These are phyloP conservation scores for Neomonachus schauinslandi DNA, from an alignment of 2,113 vertebrate genomes.

Conservation along the genomic window DNA sequence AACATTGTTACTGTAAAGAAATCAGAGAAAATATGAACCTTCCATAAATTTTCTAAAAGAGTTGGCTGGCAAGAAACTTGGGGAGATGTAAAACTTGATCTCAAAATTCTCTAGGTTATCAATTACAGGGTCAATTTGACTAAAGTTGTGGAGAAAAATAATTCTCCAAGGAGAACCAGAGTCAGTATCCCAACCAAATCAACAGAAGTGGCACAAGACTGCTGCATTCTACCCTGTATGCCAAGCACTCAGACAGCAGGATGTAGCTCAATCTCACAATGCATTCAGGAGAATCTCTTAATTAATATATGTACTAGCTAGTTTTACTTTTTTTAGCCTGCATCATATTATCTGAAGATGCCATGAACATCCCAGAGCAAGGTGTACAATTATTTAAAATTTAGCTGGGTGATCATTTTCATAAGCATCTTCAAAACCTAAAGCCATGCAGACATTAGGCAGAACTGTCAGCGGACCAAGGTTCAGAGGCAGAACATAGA, in stretches of 20 bases:
- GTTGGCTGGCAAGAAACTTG: neutral
- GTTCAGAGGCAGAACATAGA: too few relatives aligned
- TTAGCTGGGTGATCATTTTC: neutral
- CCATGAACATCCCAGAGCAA: neutral
- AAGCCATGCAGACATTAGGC: neutral
- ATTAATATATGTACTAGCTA: neutral
- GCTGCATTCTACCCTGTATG: fast-evolving
- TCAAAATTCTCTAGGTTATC: constrained; percentile 15
- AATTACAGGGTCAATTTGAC: neutral
- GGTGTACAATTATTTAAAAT: neutral
- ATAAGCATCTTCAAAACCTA: neutral
- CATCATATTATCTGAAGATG: neutral
- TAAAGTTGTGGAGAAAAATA: neutral
- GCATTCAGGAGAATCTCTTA: neutral
- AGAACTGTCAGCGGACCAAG: neutral
- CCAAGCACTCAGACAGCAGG: neutral
- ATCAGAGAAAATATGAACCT: neutral
- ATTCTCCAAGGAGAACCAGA: neutral
- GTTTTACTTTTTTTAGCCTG: neutral
- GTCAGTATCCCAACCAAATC: neutral
- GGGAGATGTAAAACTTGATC: neutral
- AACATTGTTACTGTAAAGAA: neutral
- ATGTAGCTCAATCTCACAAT: neutral
- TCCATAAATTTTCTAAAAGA: neutral
- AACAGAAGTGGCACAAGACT: neutral